A percentile compares a stretch with the other conserved stretches of the same genome.
Evolutionary conservation across 2,113 vertebrate species (phyloP).

Genomic region (Fulica atra): DNA sequence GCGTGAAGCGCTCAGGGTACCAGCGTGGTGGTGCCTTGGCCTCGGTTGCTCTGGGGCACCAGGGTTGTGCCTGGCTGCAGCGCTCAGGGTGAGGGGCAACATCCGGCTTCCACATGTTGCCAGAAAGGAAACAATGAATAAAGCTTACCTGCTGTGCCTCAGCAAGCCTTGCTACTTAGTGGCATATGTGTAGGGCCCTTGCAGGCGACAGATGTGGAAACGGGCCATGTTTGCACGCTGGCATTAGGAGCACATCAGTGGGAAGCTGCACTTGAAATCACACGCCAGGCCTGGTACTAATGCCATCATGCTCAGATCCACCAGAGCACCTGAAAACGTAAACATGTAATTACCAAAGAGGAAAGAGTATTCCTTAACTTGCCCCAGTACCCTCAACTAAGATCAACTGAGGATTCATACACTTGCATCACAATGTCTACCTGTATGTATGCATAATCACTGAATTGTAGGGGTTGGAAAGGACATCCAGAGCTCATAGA

Average conservation of each 20-base stretch:
- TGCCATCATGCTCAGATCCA: not conserved
- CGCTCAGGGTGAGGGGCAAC: not conserved
- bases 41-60: too few species aligned
- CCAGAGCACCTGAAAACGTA: not conserved
- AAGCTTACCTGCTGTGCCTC: not conserved
- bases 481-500: too few species aligned
- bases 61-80: too few species aligned
- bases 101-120: not conserved
- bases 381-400: not conserved
- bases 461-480: too few species aligned
- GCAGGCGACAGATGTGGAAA: not conserved
- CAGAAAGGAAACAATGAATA: not conserved
- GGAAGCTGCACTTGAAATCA: not conserved
- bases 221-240: not conserved
- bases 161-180: not conserved
- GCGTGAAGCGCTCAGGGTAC: too few species aligned
- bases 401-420: not conserved
- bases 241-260: not conserved
- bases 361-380: not conserved
- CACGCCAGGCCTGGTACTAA: too few species aligned
- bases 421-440: not conserved
- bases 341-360: not conserved
- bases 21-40: too few species aligned
- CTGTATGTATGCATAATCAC: not conserved
- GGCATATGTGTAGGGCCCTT: not conserved